These are phyloP conservation scores for Callithrix jacchus DNA, from an alignment of 2,113 vertebrate genomes.

Conservation along the genomic window DNA sequence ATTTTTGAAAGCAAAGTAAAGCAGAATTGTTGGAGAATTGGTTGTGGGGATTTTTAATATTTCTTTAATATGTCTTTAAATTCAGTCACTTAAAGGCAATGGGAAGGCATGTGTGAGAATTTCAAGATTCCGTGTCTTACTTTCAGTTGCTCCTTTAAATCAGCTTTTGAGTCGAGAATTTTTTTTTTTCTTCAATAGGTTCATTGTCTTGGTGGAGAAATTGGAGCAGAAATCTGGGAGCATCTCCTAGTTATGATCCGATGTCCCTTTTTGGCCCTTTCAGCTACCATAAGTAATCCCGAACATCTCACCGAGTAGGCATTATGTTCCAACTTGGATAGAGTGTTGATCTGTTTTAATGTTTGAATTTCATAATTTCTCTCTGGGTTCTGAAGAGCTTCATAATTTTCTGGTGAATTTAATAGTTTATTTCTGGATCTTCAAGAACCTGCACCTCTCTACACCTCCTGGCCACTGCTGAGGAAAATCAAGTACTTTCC, in stretches of 20 bases:
- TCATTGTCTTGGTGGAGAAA: slow-evolving; percentile 80
- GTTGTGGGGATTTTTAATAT: neutral
- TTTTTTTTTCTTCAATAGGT: slow-evolving; percentile 47
- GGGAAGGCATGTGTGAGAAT: neutral
- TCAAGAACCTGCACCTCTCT: neutral
- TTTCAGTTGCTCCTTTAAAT: neutral
- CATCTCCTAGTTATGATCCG: slow-evolving; percentile 85
- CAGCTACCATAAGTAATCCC: slow-evolving; percentile 85
- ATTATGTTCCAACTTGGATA: neutral
- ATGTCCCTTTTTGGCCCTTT: slow-evolving; percentile 85
- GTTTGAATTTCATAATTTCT: neutral
- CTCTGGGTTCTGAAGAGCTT: neutral
- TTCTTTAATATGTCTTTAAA: neutral
- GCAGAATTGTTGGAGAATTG: neutral
- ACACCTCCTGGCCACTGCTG: neutral
- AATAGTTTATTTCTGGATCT: neutral
- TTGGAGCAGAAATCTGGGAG: slow-evolving; percentile 86
- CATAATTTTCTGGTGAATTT: neutral
- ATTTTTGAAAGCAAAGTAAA: neutral
- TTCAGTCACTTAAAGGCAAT: neutral
- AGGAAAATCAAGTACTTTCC: neutral
- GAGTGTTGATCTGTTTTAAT: neutral
- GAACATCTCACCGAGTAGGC: slow-evolving; percentile 82
- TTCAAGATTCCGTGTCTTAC: neutral
- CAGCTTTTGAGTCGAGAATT: neutral